Conservation (phyloP, 2,888 invertebrate genomes). For the Sarcophaga variegata region DNA sequence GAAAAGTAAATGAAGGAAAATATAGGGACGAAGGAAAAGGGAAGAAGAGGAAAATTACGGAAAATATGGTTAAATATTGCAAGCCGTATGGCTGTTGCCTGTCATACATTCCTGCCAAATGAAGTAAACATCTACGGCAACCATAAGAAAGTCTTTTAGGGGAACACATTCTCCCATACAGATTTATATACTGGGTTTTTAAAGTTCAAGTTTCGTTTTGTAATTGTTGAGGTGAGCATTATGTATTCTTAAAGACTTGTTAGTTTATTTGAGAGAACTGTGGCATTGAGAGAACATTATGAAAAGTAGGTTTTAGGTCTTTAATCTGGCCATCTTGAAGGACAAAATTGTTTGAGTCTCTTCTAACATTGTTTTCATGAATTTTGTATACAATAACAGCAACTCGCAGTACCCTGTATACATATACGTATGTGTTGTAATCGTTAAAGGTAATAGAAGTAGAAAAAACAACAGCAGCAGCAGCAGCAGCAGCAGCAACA, state of each 20-base stretch:
- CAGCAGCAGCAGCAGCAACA: slow-evolving; percentile 57
- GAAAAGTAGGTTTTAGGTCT: too few relatives aligned
- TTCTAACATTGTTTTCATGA: too few relatives aligned
- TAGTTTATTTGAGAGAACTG: too few relatives aligned
- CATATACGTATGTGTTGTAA: not conserved
- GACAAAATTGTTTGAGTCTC: too few relatives aligned
- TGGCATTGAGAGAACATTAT: too few relatives aligned
- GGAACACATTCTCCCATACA: slow-evolving; percentile 13
- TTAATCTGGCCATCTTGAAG: too few relatives aligned
- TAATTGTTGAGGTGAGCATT: too few relatives aligned
- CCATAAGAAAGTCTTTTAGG: slow-evolving; percentile 34
- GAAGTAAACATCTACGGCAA: slow-evolving; percentile 39
- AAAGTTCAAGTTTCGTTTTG: too few relatives aligned
- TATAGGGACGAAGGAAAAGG: not conserved
- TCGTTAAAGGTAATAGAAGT: slow-evolving; percentile 57
- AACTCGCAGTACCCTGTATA: not conserved
- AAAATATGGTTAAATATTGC: slow-evolving; percentile 40
- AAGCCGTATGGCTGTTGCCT: not conserved
- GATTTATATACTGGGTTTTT: too few relatives aligned
- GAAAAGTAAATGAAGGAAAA: slow-evolving; percentile 32
- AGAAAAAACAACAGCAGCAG: slow-evolving; percentile 52
- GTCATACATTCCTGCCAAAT: slow-evolving; percentile 41
- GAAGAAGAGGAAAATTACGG: slow-evolving; percentile 3
- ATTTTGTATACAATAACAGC: too few relatives aligned
- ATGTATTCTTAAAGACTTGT: too few relatives aligned